Evolutionary conservation across 2,113 vertebrate species (phyloP).

Genomic region (Perca flavescens): DNA sequence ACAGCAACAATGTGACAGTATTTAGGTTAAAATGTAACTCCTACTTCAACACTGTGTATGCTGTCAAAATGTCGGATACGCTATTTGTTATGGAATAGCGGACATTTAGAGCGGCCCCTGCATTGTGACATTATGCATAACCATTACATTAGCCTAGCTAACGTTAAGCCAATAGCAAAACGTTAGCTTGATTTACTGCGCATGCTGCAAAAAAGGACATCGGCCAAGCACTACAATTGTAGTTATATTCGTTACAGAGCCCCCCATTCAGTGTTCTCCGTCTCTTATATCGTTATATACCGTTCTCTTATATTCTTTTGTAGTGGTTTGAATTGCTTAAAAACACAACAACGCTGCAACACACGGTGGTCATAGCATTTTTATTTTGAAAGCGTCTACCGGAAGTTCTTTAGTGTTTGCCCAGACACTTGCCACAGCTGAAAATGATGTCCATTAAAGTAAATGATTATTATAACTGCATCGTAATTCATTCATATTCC

Average conservation of each 20-base stretch:
- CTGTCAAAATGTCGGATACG: not conserved
- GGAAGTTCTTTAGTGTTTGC: constrained; percentile 30
- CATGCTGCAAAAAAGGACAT: not conserved
- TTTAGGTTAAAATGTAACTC: not conserved
- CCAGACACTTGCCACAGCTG: not conserved
- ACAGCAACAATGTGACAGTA: constrained; percentile 35
- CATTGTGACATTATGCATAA: constrained; percentile 3
- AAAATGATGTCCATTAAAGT: not conserved
- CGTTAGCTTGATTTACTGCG: not conserved
- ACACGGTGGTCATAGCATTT: not conserved
- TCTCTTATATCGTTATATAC: no score
- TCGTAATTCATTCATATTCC: not conserved
- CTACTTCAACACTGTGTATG: rapidly evolving
- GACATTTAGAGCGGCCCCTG: rapidly evolving
- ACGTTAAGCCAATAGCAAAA: constrained; percentile 28
- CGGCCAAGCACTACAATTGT: not conserved
- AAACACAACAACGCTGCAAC: not conserved
- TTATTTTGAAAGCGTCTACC: constrained; percentile 56
- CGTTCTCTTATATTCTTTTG: not conserved
- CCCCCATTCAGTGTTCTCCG: rapidly evolving
- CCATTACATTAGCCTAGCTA: constrained; percentile 39
- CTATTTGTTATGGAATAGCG: rapidly evolving
- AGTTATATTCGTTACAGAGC: not conserved
- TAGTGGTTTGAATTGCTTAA: not conserved
- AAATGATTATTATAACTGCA: not conserved